Evolutionary conservation across 1,140 invertebrate species (phyloP), one percentile per base, ranked within the genome.

Genomic region (Formica selysi): DNA sequence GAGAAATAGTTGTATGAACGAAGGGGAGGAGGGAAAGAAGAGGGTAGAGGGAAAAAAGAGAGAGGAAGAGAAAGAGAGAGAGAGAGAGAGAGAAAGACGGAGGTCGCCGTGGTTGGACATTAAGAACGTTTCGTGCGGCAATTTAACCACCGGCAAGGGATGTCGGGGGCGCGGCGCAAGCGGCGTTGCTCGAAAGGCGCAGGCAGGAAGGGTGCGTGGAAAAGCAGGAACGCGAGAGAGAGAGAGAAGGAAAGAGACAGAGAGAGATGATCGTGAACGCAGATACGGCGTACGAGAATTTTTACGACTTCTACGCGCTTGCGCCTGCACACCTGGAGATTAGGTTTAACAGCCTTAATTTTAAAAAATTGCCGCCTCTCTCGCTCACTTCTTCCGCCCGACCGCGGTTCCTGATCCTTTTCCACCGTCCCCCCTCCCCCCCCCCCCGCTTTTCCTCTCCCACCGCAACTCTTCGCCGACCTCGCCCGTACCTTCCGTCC

Each of bases 331-430:
- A 89, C 89, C 86, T 83, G 89, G 78, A 93, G 93, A 94, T 94
- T 94, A 94, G 91, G 91, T 94, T 93, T 93, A 94, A 94, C 92
- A 91, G 90, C 90, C 91, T 93, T 94, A 94, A 94, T 94, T 94
- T 94, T 91, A 93, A 94, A 94, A 94, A 93, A 94, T 92, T 91
- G 91, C 91, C 89, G 54, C 86, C 76, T 84, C 89, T 84, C 83
- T 70, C 89, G 44, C 87, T 74, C 65, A 36, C 67, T 86, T 73
- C 87, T 79, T 86, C 36, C 32, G 62, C 73, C 57, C 44, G 76
- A 59, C 48, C 68, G 61, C 10, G 67, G 64, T 44, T 62, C 67
- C 80, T 65, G 64, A 83, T 83, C 78, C 71, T 73, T 57, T 29
- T 79, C 61, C 38, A 76, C 26, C 38, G 32, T 22, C 36, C n/a